Evolutionary conservation across 2,888 invertebrate species (phyloP).

Genomic region (Eilema sororculum): DNA sequence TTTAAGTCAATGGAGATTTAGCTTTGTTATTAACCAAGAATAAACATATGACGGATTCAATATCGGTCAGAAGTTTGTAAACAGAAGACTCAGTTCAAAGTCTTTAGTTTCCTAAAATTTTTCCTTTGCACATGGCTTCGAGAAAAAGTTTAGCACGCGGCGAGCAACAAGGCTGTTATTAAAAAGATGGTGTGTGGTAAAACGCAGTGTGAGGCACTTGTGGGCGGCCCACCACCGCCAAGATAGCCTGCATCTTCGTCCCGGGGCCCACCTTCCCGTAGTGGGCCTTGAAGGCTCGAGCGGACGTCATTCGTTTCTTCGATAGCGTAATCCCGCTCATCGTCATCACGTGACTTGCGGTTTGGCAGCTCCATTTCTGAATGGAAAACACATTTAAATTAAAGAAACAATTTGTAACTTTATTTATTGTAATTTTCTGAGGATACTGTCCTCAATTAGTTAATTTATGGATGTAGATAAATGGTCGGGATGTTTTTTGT

Average conservation of each 20-base stretch:
- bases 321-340: conserved; percentile 71
- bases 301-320: conserved; percentile 86
- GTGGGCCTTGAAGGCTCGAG: conserved; percentile 89
- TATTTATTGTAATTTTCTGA: not conserved
- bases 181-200: conserved; percentile 70
- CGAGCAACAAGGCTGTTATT: conserved; percentile 72
- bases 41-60: conserved; percentile 35
- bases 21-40: conserved; percentile 31
- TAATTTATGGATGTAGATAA: too few relatives aligned
- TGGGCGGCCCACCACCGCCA: conserved; percentile 70
- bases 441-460: not conserved
- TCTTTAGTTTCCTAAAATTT: conserved; percentile 32
- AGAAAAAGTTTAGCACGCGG: conserved; percentile 75
- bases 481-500: too few relatives aligned
- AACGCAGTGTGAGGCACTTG: conserved; percentile 57
- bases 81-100: conserved; percentile 10
- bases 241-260: conserved; percentile 80
- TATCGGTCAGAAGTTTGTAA: conserved; percentile 9
- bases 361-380: conserved; percentile 89
- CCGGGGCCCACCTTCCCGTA: conserved; percentile 87
- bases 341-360: conserved; percentile 82
- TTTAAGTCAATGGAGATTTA: conserved; percentile 44
- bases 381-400: not conserved
- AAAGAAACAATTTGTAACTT: not conserved
- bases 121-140: conserved; percentile 70